Base-by-base conservation (phyloP, 2,888 invertebrate genomes). In the Plagodis dolabraria region DNA sequence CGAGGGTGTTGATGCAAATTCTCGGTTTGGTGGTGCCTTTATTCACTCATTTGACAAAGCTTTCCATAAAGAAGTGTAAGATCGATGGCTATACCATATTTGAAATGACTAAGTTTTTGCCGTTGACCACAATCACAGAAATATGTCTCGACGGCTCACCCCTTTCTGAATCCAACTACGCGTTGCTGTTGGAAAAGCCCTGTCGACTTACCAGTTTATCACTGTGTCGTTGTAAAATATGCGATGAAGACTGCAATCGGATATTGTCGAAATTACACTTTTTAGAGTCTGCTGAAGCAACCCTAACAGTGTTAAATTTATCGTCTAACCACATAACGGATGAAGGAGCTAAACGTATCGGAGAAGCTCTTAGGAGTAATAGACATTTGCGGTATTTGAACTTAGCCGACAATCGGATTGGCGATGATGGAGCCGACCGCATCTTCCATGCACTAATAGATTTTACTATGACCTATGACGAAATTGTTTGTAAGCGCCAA, bases 301-400 rank as follows among this genome's bases (percentile, higher is more conserved):
- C 68, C 50, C 72, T 89, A 57, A 53, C 67, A 40, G 46, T 71
- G 69, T 69, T 87, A 64, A 85, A 87, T 78, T 72, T 89, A 69
- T 82, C 85, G 34, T 79, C 79, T 42, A 87, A 89, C 75, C 71
- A 68, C 70, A 85, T 86, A 68, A 85, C 83, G n/a, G 83, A 89
- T 65, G 65, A 62, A 40, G 87, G 86, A 53, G 82, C 79, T n/a
- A 76, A 76, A 72, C 53, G 72, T 67, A 67, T 87, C 36, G 77
- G 74, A 38, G 71, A 71, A 64, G 79, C 80, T 64, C 68, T 87
- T 38, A 78, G 82, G 71, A 79, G 63, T 57, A 89, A 89, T 76
- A 82, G 87, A 67, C 70, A 70, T 70, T 80, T 89, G 75, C 74
- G 82, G 61, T 86, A 84, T 77, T 80, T 87, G 54, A 87, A 86